These are phyloP conservation scores for Fregata magnificens DNA, from an alignment of 2,113 vertebrate genomes.

Conservation along the genomic window DNA sequence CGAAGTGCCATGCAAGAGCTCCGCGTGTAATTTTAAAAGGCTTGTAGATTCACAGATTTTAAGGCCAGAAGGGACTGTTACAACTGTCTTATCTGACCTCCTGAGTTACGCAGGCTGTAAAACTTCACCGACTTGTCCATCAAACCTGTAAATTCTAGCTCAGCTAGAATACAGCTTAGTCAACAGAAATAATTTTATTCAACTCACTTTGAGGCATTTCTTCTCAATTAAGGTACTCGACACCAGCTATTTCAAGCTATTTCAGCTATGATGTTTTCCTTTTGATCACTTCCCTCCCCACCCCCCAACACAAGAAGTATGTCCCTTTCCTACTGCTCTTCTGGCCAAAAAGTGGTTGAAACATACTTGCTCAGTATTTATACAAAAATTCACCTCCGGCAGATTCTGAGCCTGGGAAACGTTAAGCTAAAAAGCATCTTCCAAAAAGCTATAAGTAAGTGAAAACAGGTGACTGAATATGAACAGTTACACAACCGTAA, in stretches of 20 bases:
- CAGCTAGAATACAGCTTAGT: background rate
- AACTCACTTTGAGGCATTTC: background rate
- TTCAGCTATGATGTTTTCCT: background rate
- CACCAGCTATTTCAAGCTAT: background rate
- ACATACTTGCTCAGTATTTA: background rate
- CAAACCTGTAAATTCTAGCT: background rate
- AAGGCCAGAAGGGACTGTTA: background rate
- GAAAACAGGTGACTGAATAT: background rate
- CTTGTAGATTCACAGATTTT: background rate
- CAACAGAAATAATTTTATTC: slow-evolving; percentile 3
- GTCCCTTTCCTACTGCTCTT: background rate
- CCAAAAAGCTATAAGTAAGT: background rate
- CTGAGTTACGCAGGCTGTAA: background rate
- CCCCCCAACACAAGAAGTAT: background rate
- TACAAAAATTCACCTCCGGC: background rate
- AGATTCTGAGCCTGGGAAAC: background rate
- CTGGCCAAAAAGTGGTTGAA: background rate
- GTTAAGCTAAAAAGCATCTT: background rate
- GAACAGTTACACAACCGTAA: background rate
- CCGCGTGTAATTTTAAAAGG: background rate
- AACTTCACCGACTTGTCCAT: background rate
- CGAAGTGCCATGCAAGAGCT: background rate
- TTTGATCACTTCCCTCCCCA: background rate
- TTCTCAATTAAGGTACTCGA: background rate
- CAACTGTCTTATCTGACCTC: background rate